A percentile compares a stretch with the other conserved stretches of the same genome.
Evolutionary conservation across 2,888 invertebrate species (phyloP).

Genomic region (Diadromus collaris): DNA sequence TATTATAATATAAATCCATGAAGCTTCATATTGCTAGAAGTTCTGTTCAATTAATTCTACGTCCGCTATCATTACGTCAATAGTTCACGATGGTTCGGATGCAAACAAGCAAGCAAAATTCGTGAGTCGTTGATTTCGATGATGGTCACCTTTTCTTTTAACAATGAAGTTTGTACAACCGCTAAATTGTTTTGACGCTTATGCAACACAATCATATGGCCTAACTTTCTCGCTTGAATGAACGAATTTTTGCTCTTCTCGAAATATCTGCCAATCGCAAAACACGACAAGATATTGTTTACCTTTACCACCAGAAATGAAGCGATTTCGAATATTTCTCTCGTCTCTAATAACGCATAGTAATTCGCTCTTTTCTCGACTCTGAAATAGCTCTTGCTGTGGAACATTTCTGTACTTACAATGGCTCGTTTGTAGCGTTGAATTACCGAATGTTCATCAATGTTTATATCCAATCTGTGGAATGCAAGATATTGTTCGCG

Average conservation of each 20-base stretch:
- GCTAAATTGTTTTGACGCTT: conserved; percentile 14
- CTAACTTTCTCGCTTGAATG: conserved; percentile 27
- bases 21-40: too few species aligned
- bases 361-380: conserved; percentile 45
- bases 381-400: conserved; percentile 26
- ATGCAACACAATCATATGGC: conserved; percentile 12
- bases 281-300: background rate
- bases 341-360: conserved; percentile 25
- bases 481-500: conserved; percentile 43
- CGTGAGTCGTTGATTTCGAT: conserved; percentile 12
- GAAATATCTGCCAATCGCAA: conserved; percentile 31
- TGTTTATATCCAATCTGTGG: conserved; percentile 44
- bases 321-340: conserved; percentile 35
- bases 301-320: conserved; percentile 11
- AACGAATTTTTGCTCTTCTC: conserved; percentile 18
- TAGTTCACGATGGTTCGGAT: conserved; percentile 22
- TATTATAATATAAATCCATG: too few species aligned
- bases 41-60: too few species aligned
- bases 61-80: too few species aligned
- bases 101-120: conserved; percentile 27
- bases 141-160: conserved; percentile 38
- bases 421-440: conserved; percentile 30
- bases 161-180: conserved; percentile 12
- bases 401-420: conserved; percentile 30
- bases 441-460: conserved; percentile 24